Evolutionary conservation across 2,888 invertebrate species (phyloP).

Genomic region (Drosophila macrospina): DNA sequence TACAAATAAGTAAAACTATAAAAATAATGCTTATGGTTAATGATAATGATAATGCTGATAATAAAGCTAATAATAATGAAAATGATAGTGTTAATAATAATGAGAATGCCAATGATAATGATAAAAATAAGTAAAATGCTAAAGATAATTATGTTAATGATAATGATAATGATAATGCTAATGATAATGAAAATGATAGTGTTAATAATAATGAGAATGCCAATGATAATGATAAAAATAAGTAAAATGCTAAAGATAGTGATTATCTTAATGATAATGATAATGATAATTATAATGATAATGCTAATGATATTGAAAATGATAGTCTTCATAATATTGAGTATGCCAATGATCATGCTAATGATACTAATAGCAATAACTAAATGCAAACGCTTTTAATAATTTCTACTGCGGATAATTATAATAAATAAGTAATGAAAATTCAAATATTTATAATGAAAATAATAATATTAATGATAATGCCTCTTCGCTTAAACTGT

Average conservation of each 20-base stretch:
- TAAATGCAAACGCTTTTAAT: too few relatives aligned
- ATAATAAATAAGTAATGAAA: too few relatives aligned
- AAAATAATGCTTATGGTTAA: too few relatives aligned
- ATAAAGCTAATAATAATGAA: not conserved
- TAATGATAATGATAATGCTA: too few relatives aligned
- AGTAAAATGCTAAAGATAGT: too few relatives aligned
- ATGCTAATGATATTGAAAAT: not conserved
- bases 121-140: too few relatives aligned
- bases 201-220: too few relatives aligned
- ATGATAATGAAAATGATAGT: not conserved
- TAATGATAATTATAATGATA: not conserved
- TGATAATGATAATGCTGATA: not conserved
- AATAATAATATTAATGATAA: not conserved
- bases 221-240: not conserved
- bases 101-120: not conserved
- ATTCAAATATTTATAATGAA: not conserved
- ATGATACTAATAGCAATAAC: not conserved
- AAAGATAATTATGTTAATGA: too few relatives aligned
- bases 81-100: not conserved
- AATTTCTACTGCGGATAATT: too few relatives aligned
- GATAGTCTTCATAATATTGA: too few relatives aligned
- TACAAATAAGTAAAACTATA: too few relatives aligned
- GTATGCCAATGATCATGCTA: not conserved
- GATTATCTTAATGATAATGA: not conserved
- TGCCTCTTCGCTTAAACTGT: too few relatives aligned